Evolutionary conservation across 1,140 invertebrate species (phyloP), one percentile per base, ranked within the genome.

Genomic region (Temnothorax nylanderi): DNA sequence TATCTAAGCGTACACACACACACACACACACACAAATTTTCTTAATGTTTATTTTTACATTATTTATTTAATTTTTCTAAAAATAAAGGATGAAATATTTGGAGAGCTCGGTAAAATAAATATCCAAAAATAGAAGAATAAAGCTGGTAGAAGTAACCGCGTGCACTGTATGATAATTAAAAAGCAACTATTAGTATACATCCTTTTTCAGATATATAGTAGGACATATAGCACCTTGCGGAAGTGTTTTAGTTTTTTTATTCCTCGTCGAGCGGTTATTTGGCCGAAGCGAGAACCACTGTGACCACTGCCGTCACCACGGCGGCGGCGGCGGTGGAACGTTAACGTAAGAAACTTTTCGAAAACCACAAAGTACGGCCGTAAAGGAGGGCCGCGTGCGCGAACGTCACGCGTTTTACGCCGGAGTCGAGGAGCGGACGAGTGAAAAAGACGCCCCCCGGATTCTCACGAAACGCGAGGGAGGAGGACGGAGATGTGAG

Each of bases 351-450:
- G 91, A 89, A 93, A 94, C 90, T 94, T 94, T 94, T 91, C 85
- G 86, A 93, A 94, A 94, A 94, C 93, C 93, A 88, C 93, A 93
- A 93, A 94, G 92, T 93, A 92, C 89, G 90, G 85, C 90, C 91
- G 92, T 93, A 94, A 94, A 94, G 60, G 78, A 91, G 86, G 87
- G 76, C 76, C 78, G 71, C 87, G 89, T 87, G 91, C 86, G 87
- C 69, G 86, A 84, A 64, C 64, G 89, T 88, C 78, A 65, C 78
- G 82, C 60, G 75, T 75, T 85, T 88, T 58, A 86, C 75, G 74
- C 41, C 84, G 44, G 51, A 74, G 34, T n/a, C 34, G 76, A 26
- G 34, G 21, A 37, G 69, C 54, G 72, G 54, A 65, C 77, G 77
- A 75, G 54, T 75, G 80, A 84, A 84, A 74, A 75, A 84, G 80